Percentiles rank a stretch among this genome's conserved stretches.
These are phyloP conservation scores for Lottia gigantea DNA, from an alignment of 2,888 invertebrate species.

Conservation along the genomic window DNA sequence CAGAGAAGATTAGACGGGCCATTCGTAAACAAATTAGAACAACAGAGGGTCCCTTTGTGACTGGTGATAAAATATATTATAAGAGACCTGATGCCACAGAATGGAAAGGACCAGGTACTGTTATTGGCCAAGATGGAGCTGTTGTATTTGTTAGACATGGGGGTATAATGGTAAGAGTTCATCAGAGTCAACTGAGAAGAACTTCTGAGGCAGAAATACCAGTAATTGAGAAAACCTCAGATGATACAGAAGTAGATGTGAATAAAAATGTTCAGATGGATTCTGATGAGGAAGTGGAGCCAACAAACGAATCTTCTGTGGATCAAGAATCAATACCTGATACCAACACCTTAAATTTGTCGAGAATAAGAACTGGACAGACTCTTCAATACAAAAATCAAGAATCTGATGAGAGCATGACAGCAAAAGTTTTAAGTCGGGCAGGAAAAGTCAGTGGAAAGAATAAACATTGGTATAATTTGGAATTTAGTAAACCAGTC, in stretches of 20 bases:
- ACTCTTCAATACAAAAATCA: constrained; percentile 7
- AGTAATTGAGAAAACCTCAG: not conserved
- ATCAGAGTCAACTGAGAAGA: constrained; percentile 10
- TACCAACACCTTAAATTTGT: not conserved
- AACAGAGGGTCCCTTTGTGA: not conserved
- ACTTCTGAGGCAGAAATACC: constrained; percentile 6
- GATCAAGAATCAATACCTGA: not conserved
- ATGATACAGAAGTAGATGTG: not conserved
- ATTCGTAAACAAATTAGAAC: constrained; percentile 13
- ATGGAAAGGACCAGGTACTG: constrained; percentile 12
- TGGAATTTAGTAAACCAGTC: constrained; percentile 7
- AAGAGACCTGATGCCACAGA: constrained; percentile 12
- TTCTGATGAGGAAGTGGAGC: not conserved
- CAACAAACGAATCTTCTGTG: not conserved
- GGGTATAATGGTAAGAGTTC: not conserved
- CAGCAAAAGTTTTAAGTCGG: constrained; percentile 16
- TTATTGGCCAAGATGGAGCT: constrained; percentile 11
- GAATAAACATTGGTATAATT: constrained; percentile 20
- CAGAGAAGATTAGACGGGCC: constrained; percentile 13
- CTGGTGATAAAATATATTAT: constrained; percentile 13
- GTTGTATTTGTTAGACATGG: constrained; percentile 15
- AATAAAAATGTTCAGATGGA: not conserved
- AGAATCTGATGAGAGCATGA: constrained; percentile 1
- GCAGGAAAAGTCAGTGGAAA: constrained; percentile 16
- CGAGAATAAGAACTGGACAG: constrained; percentile 9